These are phyloP conservation scores for Paradoxurus hermaphroditus DNA, from an alignment of 2,113 vertebrate genomes.

Conservation along the genomic window DNA sequence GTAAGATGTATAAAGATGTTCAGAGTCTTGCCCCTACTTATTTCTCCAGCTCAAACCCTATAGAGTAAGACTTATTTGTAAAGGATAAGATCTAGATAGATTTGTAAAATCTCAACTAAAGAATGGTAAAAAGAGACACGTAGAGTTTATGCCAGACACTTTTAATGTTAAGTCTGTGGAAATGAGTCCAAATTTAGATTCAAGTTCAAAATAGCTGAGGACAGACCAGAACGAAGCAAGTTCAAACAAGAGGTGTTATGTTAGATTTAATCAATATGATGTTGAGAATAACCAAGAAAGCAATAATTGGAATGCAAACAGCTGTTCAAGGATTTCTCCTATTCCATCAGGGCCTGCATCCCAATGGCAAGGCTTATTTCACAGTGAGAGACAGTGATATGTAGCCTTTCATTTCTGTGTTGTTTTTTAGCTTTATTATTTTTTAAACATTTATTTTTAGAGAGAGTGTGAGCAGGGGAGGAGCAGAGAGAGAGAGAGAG, in stretches of 20 bases:
- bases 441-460: no score
- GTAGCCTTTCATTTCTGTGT: background rate
- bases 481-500: no score
- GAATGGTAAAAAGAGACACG: background rate
- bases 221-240: background rate
- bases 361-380: background rate
- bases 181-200: background rate
- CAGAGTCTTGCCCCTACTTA: background rate
- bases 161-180: background rate
- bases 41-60: background rate
- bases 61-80: background rate
- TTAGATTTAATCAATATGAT: background rate
- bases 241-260: background rate
- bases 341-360: background rate
- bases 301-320: background rate
- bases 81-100: background rate
- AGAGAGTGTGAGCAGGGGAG: no score
- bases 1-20: background rate
- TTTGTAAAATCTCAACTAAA: background rate
- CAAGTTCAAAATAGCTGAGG: background rate
- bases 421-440: background rate
- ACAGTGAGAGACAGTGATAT: background rate
- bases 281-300: background rate
- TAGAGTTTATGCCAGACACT: background rate
- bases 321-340: background rate